These are phyloP conservation scores for Apostichopus japonicus DNA, from an alignment of 35 echinoderm and acorn worm genomes.

Conservation along the genomic window DNA sequence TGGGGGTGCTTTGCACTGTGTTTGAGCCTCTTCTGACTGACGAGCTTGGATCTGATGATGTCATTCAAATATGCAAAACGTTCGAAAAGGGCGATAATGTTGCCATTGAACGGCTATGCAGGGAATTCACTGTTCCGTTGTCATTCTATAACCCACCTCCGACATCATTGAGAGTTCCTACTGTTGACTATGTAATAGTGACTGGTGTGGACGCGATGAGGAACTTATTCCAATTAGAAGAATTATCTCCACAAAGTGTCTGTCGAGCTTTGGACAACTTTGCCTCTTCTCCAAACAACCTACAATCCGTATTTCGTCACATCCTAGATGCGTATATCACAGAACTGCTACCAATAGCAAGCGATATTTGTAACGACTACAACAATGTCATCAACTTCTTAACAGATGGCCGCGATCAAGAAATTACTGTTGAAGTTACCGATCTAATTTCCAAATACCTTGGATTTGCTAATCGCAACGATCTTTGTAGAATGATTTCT, in stretches of 20 bases:
- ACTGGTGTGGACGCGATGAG: not conserved
- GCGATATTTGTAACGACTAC: constrained; percentile 35
- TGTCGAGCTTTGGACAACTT: not conserved
- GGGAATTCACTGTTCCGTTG: not conserved
- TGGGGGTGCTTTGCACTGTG: not conserved
- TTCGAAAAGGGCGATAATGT: not conserved
- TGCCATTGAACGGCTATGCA: not conserved
- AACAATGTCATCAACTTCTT: not conserved
- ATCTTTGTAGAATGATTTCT: not conserved
- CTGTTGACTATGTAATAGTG: not conserved
- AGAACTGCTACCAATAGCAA: constrained; percentile 15
- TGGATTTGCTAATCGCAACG: not conserved
- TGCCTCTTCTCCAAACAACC: not conserved
- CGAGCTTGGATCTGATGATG: too few species aligned
- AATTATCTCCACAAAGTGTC: not conserved
- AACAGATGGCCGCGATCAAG: too few species aligned
- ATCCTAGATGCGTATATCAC: not conserved
- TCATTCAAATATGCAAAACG: not conserved
- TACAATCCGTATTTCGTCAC: not conserved
- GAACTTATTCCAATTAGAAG: not conserved
- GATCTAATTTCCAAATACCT: not conserved
- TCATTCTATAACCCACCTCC: not conserved
- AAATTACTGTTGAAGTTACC: too few species aligned
- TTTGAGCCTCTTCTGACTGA: constrained; percentile 11
- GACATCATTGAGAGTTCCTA: not conserved